Base-by-base conservation (phyloP, 2,888 invertebrate species). In the Chrysolina haemoptera region DNA sequence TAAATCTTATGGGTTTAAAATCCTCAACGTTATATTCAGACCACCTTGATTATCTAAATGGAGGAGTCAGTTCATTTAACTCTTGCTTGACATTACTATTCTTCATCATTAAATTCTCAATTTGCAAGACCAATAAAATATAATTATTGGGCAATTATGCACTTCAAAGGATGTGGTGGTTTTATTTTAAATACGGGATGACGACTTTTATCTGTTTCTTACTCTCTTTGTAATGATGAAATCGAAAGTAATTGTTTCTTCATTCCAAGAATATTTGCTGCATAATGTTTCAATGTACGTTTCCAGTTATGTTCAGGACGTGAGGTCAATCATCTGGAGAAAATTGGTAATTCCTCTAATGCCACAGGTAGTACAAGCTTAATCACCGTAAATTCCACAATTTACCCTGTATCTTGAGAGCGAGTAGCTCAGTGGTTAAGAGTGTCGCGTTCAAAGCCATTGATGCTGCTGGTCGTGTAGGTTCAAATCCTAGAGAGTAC, bases 311-410 rank as follows among this genome's bases (percentile, higher is more conserved):
- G 53, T 18, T 18, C 18, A 20, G 53, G 53, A 53, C 53, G 53
- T 53, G 53, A 53, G 53, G 53, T 53, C 53, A 53, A 53, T 18
- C 53, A 53, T 53, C 53, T 53, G 53, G 20, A 53, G 53, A 53
- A 53, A 53, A 53, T 53, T 53, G 53, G 20, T 53, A 53, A 53
- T 53, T 53, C 53, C 53, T 53, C 43, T 43, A 14, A 35, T 14
- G 14, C 43, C 43, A 18, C 53, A 11, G 53, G 11, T 53, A 53
- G 16, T 53, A 20, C 20, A 20, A 53, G 53, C 20, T 11, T 20
- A 11, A 53, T 53, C 53, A 20, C 53, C 18, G 18, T 53, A 53
- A 53, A 53, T 53, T 53, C 53, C 18, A 11, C 53, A 53, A 53
- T 20, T 20, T 53, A 53, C 20, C 18, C 20, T 53, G 53, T 20